Percentiles rank a stretch among this genome's conserved stretches.
Conservation (phyloP, 2,888 invertebrate genomes). For the Spisula subtruncata region DNA sequence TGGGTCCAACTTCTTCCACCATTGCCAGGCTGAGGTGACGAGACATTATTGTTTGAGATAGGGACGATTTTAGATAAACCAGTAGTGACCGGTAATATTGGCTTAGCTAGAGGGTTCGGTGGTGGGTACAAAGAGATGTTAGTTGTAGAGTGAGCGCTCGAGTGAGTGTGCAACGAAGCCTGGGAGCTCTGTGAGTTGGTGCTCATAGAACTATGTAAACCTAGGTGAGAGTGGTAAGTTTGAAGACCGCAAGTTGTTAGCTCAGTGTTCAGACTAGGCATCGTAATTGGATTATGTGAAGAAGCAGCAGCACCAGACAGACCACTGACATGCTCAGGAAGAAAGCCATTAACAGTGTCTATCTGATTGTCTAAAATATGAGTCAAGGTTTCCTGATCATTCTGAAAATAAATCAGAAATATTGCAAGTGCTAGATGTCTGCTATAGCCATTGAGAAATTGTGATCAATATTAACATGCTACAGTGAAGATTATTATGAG, state of each 20-base stretch:
- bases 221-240: conserved; percentile 26
- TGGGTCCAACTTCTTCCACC: conserved; percentile 77
- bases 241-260: conserved; percentile 17
- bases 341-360: conserved; percentile 25
- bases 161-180: conserved; percentile 54
- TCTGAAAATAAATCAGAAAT: conserved; percentile 65
- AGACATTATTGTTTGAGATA: conserved; percentile 74
- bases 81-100: conserved; percentile 66
- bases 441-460: background rate
- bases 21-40: conserved; percentile 79
- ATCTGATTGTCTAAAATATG: conserved; percentile 65
- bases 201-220: conserved; percentile 38
- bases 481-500: conserved; percentile 15
- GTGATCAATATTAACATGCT: conserved; percentile 1
- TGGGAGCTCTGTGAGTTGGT: conserved; percentile 37
- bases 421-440: conserved; percentile 33
- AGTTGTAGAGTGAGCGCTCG: conserved; percentile 65
- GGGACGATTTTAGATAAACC: conserved; percentile 69
- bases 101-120: conserved; percentile 73
- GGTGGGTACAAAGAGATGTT: conserved; percentile 75
- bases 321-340: conserved; percentile 46
- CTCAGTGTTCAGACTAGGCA: conserved; percentile 24
- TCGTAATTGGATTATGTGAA: conserved; percentile 40
- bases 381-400: conserved; percentile 51
- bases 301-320: conserved; percentile 59